phyloP scores from a whole-genome alignment of 2,888 invertebrate genomes.

The Augiades crinisus region DNA sequence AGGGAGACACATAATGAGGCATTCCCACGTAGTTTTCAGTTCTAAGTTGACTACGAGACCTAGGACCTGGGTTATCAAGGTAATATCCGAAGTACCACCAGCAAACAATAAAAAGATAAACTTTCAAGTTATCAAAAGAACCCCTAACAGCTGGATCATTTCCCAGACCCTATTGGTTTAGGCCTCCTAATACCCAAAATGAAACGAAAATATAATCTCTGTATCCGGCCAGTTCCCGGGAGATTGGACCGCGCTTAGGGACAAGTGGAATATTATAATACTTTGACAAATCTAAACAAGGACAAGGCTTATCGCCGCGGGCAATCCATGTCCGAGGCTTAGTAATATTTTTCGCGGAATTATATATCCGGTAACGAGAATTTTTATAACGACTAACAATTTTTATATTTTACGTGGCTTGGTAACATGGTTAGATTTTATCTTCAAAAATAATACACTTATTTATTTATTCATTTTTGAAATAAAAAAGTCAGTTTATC shows the following conservation, averaged over 20 bases:
- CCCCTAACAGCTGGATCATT: not conserved
- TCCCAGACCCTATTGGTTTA: slow-evolving; percentile 6
- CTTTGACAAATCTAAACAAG: slow-evolving; percentile 16
- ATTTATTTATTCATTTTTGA: too few relatives aligned
- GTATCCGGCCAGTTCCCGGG: slow-evolving; percentile 6
- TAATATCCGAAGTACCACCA: not conserved
- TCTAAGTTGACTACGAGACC: too few relatives aligned
- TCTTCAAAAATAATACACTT: too few relatives aligned
- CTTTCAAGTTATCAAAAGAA: not conserved
- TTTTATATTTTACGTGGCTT: not conserved
- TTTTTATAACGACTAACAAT: not conserved
- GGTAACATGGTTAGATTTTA: too few relatives aligned
- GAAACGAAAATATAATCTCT: slow-evolving; percentile 19
- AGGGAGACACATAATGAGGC: too few relatives aligned
- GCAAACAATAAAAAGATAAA: slow-evolving; percentile 2
- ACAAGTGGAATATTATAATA: slow-evolving; percentile 15
- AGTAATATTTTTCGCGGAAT: not conserved
- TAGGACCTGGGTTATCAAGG: too few relatives aligned
- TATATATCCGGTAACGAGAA: not conserved
- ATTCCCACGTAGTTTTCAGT: too few relatives aligned
- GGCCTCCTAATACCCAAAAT: slow-evolving; percentile 6
- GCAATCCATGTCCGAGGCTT: not conserved
- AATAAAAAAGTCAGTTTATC: too few relatives aligned
- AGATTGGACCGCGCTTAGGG: slow-evolving; percentile 1
- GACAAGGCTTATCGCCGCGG: not conserved